phyloP scores from a whole-genome alignment of 2,888 invertebrate genomes.

The Leptinotarsa rubiginosa region DNA sequence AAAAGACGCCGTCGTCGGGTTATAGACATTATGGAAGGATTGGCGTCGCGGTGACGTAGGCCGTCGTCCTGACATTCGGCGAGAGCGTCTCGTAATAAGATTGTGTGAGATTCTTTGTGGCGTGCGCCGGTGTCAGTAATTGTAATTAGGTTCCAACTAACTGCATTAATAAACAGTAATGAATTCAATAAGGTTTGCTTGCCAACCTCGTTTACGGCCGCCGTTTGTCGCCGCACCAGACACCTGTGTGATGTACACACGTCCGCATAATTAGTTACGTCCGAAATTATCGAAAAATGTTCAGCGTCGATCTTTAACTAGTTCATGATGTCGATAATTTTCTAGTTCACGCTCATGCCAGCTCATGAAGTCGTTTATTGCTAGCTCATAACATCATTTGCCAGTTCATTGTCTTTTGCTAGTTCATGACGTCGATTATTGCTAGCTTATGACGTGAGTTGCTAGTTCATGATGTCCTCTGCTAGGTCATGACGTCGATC shows the following conservation, averaged over 20 bases:
- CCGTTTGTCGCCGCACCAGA: conserved; percentile 51
- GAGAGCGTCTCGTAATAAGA: conserved; percentile 52
- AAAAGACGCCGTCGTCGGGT: background rate
- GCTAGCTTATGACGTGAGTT: no score
- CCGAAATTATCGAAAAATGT: background rate
- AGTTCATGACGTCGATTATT: no score
- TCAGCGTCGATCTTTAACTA: no score
- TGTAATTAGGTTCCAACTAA: conserved; percentile 67
- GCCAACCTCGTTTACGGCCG: conserved; percentile 52
- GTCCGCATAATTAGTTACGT: background rate
- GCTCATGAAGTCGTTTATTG: no score
- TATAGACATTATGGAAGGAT: background rate
- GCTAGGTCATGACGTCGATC: no score
- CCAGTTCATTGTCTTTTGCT: no score
- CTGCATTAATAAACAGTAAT: conserved; percentile 66
- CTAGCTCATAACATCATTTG: no score
- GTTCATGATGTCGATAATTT: no score
- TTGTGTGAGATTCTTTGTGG: conserved; percentile 58
- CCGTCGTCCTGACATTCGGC: conserved; percentile 21
- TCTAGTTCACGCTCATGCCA: no score
- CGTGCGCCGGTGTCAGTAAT: conserved; percentile 59
- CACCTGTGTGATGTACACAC: conserved; percentile 43
- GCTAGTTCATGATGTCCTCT: no score
- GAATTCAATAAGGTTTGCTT: conserved; percentile 62
- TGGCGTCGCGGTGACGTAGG: background rate